Base-by-base conservation (phyloP, 1,140 invertebrate genomes). In the Microplitis demolitor region DNA sequence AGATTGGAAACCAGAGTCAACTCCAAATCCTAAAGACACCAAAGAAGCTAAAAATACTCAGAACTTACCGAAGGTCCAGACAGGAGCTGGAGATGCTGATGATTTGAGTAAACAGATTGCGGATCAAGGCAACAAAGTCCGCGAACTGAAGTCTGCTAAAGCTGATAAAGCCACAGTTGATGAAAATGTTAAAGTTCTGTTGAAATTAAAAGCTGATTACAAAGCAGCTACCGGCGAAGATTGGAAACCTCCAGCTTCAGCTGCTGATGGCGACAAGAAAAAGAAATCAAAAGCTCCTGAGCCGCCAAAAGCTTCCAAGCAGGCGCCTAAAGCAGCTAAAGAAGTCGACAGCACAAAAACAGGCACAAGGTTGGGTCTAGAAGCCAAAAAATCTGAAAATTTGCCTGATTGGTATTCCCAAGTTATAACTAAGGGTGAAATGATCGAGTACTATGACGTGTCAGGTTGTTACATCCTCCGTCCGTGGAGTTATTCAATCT, bases 401-500 rank as follows among this genome's bases (percentile, higher is more conserved):
- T 88, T 99, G 5, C 90, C 97, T 0, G 97, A 99, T 73, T 99
- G 98, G 98, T 99, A 99, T 86, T 97, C 97, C 1, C 97, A 99
- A 78, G 95, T 99, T 1, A 96, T 99, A 68, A 98, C 96, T 0
- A 99, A 99, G 88, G 94, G 96, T 72, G 96, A 99, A 88, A 91
- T 99, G 92, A 99, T 99, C 51, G 98, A 99, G 84, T 99, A 99
- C 86, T 99, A 99, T 82, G 98, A 99, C 85, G 96, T 99, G 4
- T 98, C 97, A 66, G 98, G 98, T 0, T 99, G 98, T 88, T 99
- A 99, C 83, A 97, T 99, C 77, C 90, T 99, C 24, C 91, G 98
- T 39, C 98, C 97, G 1, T 99, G 97, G 97, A 93, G 97, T 39
- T 99, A 92, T 84, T 88, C 93, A n/a, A 96, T 99, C 78, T 99